A percentile compares a stretch with the other conserved stretches of the same genome.
Conservation (phyloP, 2,113 vertebrate genomes). For the Coptodon rendalli region DNA sequence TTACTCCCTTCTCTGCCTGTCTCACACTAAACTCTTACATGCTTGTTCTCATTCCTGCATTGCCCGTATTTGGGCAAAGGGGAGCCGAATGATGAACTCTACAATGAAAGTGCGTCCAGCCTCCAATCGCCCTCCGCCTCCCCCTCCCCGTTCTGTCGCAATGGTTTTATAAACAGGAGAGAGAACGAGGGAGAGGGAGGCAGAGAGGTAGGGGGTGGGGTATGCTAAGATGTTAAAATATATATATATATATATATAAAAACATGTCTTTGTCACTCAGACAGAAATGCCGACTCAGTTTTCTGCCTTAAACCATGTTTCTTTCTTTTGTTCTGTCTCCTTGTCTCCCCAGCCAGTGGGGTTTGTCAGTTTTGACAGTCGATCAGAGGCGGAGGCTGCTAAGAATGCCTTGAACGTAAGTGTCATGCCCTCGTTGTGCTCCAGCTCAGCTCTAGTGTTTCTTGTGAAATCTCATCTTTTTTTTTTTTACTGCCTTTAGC, state of each 20-base stretch:
- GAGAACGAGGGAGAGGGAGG: neutral
- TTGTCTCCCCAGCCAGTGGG: slow-evolving; percentile 85
- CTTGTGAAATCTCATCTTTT: slow-evolving; percentile 8
- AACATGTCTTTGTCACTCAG: slow-evolving; percentile 63
- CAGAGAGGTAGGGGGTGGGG: neutral
- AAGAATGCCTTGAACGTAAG: slow-evolving; percentile 95
- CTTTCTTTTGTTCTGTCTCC: slow-evolving; percentile 61
- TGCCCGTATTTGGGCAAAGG: slow-evolving; percentile 67
- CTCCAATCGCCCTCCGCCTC: neutral
- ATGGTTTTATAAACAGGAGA: slow-evolving; percentile 42
- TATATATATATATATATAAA: neutral
- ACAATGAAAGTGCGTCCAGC: slow-evolving; percentile 24
- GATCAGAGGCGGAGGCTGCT: slow-evolving; percentile 92
- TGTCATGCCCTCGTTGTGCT: slow-evolving; percentile 46
- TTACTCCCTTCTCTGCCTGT: neutral
- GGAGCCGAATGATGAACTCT: slow-evolving; percentile 46
- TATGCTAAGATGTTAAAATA: neutral
- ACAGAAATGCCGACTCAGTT: slow-evolving; percentile 66
- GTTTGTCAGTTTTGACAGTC: slow-evolving; percentile 96
- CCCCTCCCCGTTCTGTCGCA: neutral
- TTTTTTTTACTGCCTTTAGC: neutral
- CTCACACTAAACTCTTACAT: neutral
- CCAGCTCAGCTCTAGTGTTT: slow-evolving; percentile 19
- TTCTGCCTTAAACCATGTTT: slow-evolving; percentile 65
- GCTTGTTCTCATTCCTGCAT: slow-evolving; percentile 17